These are phyloP conservation scores for Plebejus argus DNA, from an alignment of 2,888 invertebrate genomes.

Conservation along the genomic window DNA sequence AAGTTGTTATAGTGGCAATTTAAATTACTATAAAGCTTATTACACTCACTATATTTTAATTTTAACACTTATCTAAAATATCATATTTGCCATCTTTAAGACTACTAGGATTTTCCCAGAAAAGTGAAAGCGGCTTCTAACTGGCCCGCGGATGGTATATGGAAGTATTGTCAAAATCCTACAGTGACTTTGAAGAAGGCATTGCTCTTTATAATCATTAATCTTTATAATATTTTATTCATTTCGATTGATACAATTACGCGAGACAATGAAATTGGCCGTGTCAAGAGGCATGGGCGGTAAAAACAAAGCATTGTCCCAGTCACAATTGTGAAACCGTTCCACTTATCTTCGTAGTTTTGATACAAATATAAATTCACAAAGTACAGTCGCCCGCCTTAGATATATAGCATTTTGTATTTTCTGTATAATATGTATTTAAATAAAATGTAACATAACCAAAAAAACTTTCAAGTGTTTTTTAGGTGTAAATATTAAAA, in stretches of 20 bases:
- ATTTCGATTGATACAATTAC: conserved; percentile 33
- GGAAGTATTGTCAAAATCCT: neutral
- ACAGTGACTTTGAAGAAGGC: neutral
- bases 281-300: conserved; percentile 27
- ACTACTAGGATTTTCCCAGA: neutral
- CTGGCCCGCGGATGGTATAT: too few relatives aligned
- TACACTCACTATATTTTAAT: too few relatives aligned
- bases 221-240: neutral
- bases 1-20: too few relatives aligned
- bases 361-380: conserved; percentile 26
- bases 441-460: too few relatives aligned
- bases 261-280: conserved; percentile 34
- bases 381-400: conserved; percentile 9
- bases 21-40: too few relatives aligned
- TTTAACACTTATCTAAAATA: too few relatives aligned
- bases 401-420: neutral
- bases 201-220: neutral
- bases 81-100: neutral
- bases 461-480: too few relatives aligned
- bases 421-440: neutral
- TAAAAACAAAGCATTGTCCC: conserved; percentile 39
- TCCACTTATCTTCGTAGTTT: conserved; percentile 43
- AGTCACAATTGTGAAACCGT: conserved; percentile 52
- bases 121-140: neutral
- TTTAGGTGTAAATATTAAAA: neutral